Evolutionary conservation across 1,140 invertebrate species (phyloP).

Genomic region (Paralvinella palmiformis): DNA sequence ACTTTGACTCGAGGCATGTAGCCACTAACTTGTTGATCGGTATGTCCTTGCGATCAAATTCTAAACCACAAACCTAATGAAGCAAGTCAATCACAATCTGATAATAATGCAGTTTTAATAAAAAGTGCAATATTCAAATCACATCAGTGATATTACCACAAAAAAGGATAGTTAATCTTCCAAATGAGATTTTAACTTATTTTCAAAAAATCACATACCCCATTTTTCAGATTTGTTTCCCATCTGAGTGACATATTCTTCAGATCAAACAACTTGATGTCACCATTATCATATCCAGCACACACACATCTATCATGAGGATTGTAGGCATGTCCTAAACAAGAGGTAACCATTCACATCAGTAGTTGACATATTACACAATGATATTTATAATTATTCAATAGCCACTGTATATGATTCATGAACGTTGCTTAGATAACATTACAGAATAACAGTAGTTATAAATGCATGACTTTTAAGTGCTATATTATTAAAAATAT

Average conservation of each 20-base stretch:
- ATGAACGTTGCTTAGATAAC: too few relatives aligned
- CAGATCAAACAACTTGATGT: conserved; percentile 93
- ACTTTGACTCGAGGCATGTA: conserved; percentile 87
- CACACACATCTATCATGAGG: conserved; percentile 75
- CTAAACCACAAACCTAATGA: conserved; percentile 69
- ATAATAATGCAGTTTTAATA: not conserved
- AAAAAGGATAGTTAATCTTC: not conserved
- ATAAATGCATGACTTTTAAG: too few relatives aligned
- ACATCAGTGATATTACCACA: not conserved
- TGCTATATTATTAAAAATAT: too few relatives aligned
- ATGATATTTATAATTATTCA: too few relatives aligned
- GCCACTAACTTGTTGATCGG: conserved; percentile 91
- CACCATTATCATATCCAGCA: conserved; percentile 94
- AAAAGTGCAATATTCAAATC: not conserved
- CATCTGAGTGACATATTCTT: conserved; percentile 73
- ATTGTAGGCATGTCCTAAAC: conserved; percentile 73
- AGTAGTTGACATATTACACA: too few relatives aligned
- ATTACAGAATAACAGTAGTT: too few relatives aligned
- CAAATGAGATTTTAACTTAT: not conserved
- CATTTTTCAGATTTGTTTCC: conserved; percentile 91
- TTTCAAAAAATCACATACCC: conserved; percentile 55
- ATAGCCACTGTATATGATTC: too few relatives aligned
- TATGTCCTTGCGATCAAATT: conserved; percentile 92
- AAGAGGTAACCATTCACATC: too few relatives aligned
- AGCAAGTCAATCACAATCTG: conserved; percentile 5